These are phyloP conservation scores for Eristalis tenax DNA, from an alignment of 2,888 invertebrate species.

Conservation along the genomic window DNA sequence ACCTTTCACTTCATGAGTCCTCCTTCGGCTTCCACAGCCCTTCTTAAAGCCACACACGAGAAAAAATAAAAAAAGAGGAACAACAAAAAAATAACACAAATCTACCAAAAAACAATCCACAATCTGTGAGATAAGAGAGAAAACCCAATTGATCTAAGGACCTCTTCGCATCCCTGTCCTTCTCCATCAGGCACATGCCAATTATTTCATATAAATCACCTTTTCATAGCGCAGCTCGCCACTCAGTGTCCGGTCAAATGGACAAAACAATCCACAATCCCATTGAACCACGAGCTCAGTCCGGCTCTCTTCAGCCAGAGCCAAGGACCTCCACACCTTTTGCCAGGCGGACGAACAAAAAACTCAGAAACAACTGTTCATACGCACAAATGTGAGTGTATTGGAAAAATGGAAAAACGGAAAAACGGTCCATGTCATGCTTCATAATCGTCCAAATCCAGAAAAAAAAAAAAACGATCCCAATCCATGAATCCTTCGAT, in stretches of 20 bases:
- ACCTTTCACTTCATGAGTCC: conserved; percentile 63
- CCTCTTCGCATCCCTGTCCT: conserved; percentile 32
- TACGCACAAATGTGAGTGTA: conserved; percentile 7
- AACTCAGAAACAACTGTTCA: conserved; percentile 48
- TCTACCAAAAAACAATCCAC: conserved; percentile 75
- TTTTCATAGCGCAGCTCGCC: conserved; percentile 36
- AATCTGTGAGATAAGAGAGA: conserved; percentile 75
- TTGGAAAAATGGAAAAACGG: background rate
- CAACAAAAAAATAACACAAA: conserved; percentile 35
- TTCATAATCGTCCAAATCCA: conserved; percentile 30
- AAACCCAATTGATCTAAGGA: conserved; percentile 52
- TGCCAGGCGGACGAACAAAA: background rate
- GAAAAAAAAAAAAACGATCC: conserved; percentile 15
- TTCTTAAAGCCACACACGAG: background rate
- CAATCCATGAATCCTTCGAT: conserved; percentile 5
- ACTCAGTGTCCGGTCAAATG: conserved; percentile 54
- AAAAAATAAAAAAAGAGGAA: background rate
- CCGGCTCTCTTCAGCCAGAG: background rate
- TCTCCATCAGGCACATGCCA: conserved; percentile 75
- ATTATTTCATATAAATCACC: conserved; percentile 71
- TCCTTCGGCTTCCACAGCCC: background rate
- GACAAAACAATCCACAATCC: conserved; percentile 33
- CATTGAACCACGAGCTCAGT: background rate
- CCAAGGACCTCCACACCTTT: conserved; percentile 13
- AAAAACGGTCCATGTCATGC: conserved; percentile 45